These are phyloP conservation scores for Syndactyla subalaris DNA, from an alignment of 2,797 vertebrate genomes.

Conservation along the genomic window DNA sequence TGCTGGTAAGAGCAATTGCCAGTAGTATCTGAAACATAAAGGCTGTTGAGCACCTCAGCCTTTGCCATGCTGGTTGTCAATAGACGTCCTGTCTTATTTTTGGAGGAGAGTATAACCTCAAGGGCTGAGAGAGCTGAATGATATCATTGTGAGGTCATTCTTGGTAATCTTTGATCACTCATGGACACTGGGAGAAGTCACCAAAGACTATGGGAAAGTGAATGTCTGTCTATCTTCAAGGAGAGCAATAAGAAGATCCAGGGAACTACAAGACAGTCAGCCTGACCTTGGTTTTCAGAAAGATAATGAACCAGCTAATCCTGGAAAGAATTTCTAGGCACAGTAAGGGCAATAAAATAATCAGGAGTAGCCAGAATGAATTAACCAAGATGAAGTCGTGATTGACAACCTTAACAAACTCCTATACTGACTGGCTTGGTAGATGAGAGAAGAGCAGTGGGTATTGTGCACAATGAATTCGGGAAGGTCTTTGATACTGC, in stretches of 20 bases:
- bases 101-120: not conserved
- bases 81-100: not conserved
- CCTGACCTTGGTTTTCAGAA: not conserved
- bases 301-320: not conserved
- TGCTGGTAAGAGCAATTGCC: not conserved
- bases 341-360: not conserved
- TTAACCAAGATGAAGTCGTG: not conserved
- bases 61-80: accelerated
- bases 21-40: not conserved
- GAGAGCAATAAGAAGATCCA: not conserved
- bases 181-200: not conserved
- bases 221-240: no score
- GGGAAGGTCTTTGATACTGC: not conserved
- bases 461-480: not conserved
- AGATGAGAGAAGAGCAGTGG: accelerated
- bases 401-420: not conserved
- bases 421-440: not conserved
- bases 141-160: not conserved
- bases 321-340: not conserved
- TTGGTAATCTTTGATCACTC: not conserved
- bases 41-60: not conserved
- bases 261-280: not conserved
- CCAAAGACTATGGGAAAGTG: not conserved
- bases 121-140: not conserved
- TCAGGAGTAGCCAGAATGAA: not conserved